Base-by-base conservation (phyloP, 64 coral and sea anemone species). In the Montipora foliosa region DNA sequence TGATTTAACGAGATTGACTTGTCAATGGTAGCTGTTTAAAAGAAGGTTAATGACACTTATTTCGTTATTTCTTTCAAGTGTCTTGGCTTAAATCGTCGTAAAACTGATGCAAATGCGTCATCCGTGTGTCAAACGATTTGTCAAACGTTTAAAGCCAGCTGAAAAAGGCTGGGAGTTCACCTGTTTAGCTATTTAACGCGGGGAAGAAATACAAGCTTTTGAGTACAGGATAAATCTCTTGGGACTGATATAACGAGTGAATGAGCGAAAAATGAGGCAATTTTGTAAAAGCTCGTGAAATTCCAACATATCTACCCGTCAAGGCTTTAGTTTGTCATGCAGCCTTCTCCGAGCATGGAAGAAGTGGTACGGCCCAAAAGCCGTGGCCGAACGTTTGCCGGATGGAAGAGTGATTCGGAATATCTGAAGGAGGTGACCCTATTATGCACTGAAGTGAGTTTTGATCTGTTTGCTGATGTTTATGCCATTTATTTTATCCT, bases 361-460 rank as follows among this genome's bases (percentile, higher is more conserved):
- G 60, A 64, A 8, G 9, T 14, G 9, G 10, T 16, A 4, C 60
- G 60, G 14, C 60, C 60, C 4, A 64, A 64, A 64, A 64, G 60
- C 13, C 60, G 60, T 12, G 60, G 66, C 47, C 82, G 82, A 16
- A 44, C 19, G 44, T 66, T 70, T 44, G 82, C 12, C 19, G 82
- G 82, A 3, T 86, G 82, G 82, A 70, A 71, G 68, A 86, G 82
- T n/a, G 82, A 86, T 71, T 49, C 46, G 47, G 64, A 86, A 10
- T 86, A 86, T 46, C 17, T 86, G 14, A 46, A n/a, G 17, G 82
- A 71, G 44, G 15, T 70, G 10, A 71, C 66, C 8, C 71, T 86
- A 45, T 51, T 71, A 21, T 86, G 82, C 66, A 86, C 10, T 72
- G 64, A 86, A 86, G 82, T 86, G 71, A 48, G 82, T 86, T 20